A percentile compares a stretch with the other conserved stretches of the same genome.
Conservation (phyloP, 2,888 invertebrate genomes). For the Cryptophagus acutangulus region DNA sequence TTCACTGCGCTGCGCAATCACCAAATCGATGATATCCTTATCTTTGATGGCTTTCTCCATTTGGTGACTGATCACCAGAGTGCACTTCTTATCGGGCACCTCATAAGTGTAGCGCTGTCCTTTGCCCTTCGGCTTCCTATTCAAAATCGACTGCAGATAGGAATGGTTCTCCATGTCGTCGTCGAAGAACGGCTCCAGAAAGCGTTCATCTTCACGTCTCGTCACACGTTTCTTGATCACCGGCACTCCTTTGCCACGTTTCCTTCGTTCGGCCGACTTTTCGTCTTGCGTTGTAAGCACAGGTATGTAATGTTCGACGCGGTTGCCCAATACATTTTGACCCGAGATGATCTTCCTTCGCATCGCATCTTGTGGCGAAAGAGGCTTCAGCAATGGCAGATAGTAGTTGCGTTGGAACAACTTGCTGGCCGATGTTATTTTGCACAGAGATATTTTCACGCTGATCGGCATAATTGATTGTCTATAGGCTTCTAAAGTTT, state of each 20-base stretch:
- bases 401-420: conserved; percentile 78
- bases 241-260: conserved; percentile 42
- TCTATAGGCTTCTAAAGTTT: conserved; percentile 25
- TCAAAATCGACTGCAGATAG: conserved; percentile 46
- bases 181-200: conserved; percentile 42
- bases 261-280: conserved; percentile 35
- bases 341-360: conserved; percentile 74
- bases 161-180: conserved; percentile 42
- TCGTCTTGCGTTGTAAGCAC: conserved; percentile 54
- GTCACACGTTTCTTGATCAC: conserved; percentile 42
- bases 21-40: conserved; percentile 69
- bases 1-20: conserved; percentile 70
- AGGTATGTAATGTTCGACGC: conserved; percentile 69
- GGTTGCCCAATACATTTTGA: conserved; percentile 57
- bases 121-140: conserved; percentile 52
- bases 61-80: conserved; percentile 64
- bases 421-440: conserved; percentile 74
- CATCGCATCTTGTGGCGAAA: conserved; percentile 75
- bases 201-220: conserved; percentile 35
- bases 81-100: conserved; percentile 65
- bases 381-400: conserved; percentile 73
- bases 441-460: conserved; percentile 57
- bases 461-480: conserved; percentile 44
- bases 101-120: conserved; percentile 65
- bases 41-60: conserved; percentile 72